Evolutionary conservation across 2,113 vertebrate species (phyloP).

Genomic region (Colius striatus): DNA sequence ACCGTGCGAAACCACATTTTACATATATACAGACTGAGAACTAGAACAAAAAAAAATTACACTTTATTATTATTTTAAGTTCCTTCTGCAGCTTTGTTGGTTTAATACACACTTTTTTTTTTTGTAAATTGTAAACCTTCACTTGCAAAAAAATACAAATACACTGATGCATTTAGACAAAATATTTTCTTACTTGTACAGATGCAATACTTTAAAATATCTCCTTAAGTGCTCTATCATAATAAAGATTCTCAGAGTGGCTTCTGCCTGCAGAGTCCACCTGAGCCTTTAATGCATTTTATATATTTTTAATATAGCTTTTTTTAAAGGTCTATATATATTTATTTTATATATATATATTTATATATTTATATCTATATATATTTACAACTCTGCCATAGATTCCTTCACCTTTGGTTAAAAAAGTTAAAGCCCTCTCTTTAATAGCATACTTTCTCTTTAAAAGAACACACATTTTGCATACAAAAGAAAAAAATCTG

Average conservation of each 20-base stretch:
- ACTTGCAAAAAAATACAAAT: conserved; percentile 97
- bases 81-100: conserved; percentile 85
- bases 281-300: conserved; percentile 87
- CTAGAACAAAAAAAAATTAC: conserved; percentile 80
- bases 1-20: conserved; percentile 83
- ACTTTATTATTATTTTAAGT: conserved; percentile 80
- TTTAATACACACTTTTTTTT: conserved; percentile 87
- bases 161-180: conserved; percentile 93
- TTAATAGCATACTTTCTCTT: conserved; percentile 82
- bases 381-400: conserved; percentile 90
- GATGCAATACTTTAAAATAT: conserved; percentile 96
- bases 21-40: conserved; percentile 86
- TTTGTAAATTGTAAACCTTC: conserved; percentile 98
- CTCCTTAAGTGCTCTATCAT: conserved; percentile 88
- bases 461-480: conserved; percentile 81
- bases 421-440: conserved; percentile 89
- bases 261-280: conserved; percentile 97
- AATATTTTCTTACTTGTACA: conserved; percentile 96
- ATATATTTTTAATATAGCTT: conserved; percentile 90
- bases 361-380: conserved; percentile 86
- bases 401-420: conserved; percentile 90
- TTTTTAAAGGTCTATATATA: conserved; percentile 84
- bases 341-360: conserved; percentile 80
- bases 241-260: conserved; percentile 87
- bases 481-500: conserved; percentile 80